Evolutionary conservation across 1,140 invertebrate genomes (phyloP), one percentile per base, ranked within the genome.

Genomic region (Amphibalanus amphitrite): DNA sequence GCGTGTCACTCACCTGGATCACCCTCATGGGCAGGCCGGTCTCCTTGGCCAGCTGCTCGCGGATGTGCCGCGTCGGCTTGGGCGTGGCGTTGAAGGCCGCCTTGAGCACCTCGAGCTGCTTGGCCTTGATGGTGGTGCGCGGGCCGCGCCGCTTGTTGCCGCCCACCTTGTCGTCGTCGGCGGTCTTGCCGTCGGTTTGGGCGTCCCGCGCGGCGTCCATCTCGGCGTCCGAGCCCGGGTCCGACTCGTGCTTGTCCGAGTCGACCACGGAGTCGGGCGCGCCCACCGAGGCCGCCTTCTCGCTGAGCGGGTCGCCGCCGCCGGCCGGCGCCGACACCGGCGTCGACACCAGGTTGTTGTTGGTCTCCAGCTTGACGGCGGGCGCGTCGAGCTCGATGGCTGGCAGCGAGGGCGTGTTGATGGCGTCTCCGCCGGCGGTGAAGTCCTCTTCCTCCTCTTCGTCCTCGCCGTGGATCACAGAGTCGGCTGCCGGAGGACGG

Each of bases 11-110:
- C 85, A 98, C 97, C 91, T 99, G 97, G 85, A 99, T 99, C 74
- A 99, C 97, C 80, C 97, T 86, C 97, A 99, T 99, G 40, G 95
- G 96, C 67, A 99, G 83, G 59, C 96, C 95, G 1, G 97, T 99
- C 82, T 99, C 96, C 82, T 97, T 96, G 73, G 97, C 96, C 74
- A 99, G 85, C 82, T 98, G 95, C 82, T 99, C 97, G 76, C 97
- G 86, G 82, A 99, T 98, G 82, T 99, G 96, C 77, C 97, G 85
- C 69, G 97, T 98, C 1, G 97, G 97, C 82, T 98, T 99, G 28
- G 97, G 97, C 67, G 96, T 98, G 78, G 95, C 92, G 73, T 93
- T 92, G 82, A 99, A 99, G 28, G 97, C 95, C 69, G 90, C 95
- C 83, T 97, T 97, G 76, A 97, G 82, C 74, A 95, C 95, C 82